Evolutionary conservation across 1,140 invertebrate species (phyloP), one percentile per base, ranked within the genome.

Genomic region (Maconellicoccus hirsutus): DNA sequence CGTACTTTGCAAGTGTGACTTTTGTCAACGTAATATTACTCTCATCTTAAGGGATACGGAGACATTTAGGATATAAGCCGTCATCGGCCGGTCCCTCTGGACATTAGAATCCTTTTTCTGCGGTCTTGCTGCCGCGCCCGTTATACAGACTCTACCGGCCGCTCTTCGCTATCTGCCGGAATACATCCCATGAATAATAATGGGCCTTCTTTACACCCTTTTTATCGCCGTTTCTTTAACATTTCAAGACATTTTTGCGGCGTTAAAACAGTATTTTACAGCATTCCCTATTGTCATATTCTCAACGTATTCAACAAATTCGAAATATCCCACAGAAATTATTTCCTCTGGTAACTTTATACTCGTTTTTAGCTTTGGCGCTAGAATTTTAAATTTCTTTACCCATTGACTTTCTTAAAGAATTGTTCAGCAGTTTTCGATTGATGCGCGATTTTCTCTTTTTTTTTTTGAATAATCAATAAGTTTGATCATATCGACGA

Each of bases 41-140:
- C 42, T 52, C 42, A 52, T 52, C 42, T 52, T 52, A 52, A 52
- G 42, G 42, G 42, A 52, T 52, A 66, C 21, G 25, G 61, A 26
- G 22, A 66, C 61, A 26, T 66, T 26, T 66, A 66, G 10, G 61
- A 66, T 66, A 25, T 66, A 25, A 66, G 61, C 61, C 61, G 61
- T 66, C 61, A 66, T 66, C 61, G 61, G 61, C 61, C 61, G 61
- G 61, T 66, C 61, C 61, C 61, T 66, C 61, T 66, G 61, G 61
- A 66, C 61, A 26, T 66, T 25, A 66, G 61, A 26, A 66, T 66
- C 61, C 25, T 25, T 25, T 19, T 52, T 66, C 25, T 66, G 61
- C 61, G 61, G 61, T 66, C 61, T 26, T 66, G 19, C 61, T 23
- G 25, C 61, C 16, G 16, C n/a, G 3, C 3, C 16, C 10, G 2